These are phyloP conservation scores for Cyclophora punctaria DNA, from an alignment of 2,888 invertebrate species.

Conservation along the genomic window DNA sequence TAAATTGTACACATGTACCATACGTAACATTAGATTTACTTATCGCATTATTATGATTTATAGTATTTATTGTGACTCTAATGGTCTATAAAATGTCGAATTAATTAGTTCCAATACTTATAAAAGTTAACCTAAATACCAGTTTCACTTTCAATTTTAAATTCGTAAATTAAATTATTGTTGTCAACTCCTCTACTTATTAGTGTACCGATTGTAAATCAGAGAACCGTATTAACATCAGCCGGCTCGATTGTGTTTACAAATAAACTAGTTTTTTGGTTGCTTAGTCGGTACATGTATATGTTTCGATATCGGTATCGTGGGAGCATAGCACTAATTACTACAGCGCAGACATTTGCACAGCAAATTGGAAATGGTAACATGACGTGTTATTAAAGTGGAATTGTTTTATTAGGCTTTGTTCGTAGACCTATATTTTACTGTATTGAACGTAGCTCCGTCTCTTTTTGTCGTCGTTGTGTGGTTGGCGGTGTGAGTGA, in stretches of 20 bases:
- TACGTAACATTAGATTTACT: too few species aligned
- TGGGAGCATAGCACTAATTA: slow-evolving; percentile 40
- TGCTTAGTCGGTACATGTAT: slow-evolving; percentile 1
- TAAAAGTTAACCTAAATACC: too few species aligned
- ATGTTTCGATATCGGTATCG: slow-evolving; percentile 10
- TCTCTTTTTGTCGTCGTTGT: slow-evolving; percentile 27
- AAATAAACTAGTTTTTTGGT: slow-evolving; percentile 2
- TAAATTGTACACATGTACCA: too few species aligned
- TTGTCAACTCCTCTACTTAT: not conserved
- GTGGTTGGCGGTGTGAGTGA: slow-evolving; percentile 31
- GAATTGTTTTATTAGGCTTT: slow-evolving; percentile 36
- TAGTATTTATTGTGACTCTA: too few species aligned
- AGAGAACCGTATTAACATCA: not conserved
- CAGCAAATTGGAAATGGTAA: slow-evolving; percentile 47
- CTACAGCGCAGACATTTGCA: slow-evolving; percentile 41
- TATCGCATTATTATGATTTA: too few species aligned
- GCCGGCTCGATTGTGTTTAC: not conserved
- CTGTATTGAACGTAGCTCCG: slow-evolving; percentile 9
- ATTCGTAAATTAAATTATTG: not conserved
- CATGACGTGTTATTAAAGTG: slow-evolving; percentile 40
- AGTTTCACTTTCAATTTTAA: not conserved
- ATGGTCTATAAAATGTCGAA: too few species aligned
- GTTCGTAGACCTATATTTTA: slow-evolving; percentile 31
- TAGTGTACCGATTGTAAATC: not conserved
- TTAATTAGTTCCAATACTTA: too few species aligned